Base-by-base conservation (phyloP, 2,797 vertebrate genomes). In the Iguana delicatissima region DNA sequence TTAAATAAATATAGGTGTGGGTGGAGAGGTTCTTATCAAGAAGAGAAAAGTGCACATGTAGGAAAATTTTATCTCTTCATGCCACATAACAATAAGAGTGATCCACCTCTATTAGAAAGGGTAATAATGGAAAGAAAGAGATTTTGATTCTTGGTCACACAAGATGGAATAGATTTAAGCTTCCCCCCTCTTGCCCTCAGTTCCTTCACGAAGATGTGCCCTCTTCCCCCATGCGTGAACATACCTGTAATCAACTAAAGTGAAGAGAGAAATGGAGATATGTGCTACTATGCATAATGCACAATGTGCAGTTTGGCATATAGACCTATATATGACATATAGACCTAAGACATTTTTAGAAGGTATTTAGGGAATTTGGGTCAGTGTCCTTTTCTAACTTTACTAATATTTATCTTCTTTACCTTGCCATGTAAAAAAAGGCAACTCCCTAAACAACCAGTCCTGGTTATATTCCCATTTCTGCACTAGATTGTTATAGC, bases 1-100 rank as follows among this genome's bases (percentile, higher is more conserved):
- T 77, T 46, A 64, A 87, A 62, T 46, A 64, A 87, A 62, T 87
- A 64, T 79, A 87, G 38, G 57, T 32, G 26, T 87, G 32, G 57
- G 29, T 35, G 32, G n/a, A 55, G 26, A 76, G 46, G 2, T 85
- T 29, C 46, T 77, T 18, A 73, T 22, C 69, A 32, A 32, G 67
- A 72, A 69, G 67, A 69, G 46, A 1, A 46, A 24, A 77, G 76
- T 42, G 3, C 9, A 77, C 10, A 42, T 42, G 74, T 3, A 50
- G 8, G 42, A 9, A 26, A 50, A 13, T 24, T 24, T 79, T 26
- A 79, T 79, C 76, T 26, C 22, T 79, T 79, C n/a, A 42, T 26
- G 9, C 42, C 42, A 24, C 42, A 29, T 10, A 79, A 5, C 76
- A 24, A 26, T 79, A 46, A 35, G 3, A 12, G 4, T 26, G 42